Evolutionary conservation across 2,888 invertebrate species (phyloP).

Genomic region (Callosobruchus maculatus): DNA sequence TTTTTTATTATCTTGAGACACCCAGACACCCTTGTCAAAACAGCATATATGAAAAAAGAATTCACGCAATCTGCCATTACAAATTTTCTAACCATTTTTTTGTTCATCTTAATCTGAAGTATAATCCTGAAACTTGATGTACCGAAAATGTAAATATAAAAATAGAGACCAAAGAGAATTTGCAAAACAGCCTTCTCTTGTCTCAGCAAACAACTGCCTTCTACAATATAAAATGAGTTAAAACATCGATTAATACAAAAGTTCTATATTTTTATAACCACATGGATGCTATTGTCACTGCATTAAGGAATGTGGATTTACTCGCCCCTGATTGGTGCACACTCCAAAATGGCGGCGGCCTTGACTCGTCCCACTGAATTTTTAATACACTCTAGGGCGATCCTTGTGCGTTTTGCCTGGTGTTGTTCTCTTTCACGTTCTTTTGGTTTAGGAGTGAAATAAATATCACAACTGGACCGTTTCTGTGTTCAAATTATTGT

Average conservation of each 20-base stretch:
- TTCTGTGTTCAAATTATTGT: too few relatives aligned
- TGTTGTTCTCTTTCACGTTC: not conserved
- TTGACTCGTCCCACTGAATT: constrained; percentile 39
- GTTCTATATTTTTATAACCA: constrained; percentile 30
- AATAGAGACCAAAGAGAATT: too few relatives aligned
- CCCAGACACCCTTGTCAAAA: too few relatives aligned
- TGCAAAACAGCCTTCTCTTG: not conserved
- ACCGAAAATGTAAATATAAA: too few relatives aligned
- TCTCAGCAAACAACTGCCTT: not conserved
- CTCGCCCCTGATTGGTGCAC: constrained; percentile 46
- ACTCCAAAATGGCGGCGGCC: constrained; percentile 44
- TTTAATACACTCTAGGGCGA: constrained; percentile 8
- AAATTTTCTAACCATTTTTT: too few relatives aligned
- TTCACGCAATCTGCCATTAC: too few relatives aligned
- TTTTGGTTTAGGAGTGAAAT: too few relatives aligned
- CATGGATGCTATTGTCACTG: constrained; percentile 43
- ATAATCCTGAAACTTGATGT: too few relatives aligned
- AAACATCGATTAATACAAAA: constrained; percentile 3
- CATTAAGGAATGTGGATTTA: constrained; percentile 43
- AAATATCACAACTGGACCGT: too few relatives aligned
- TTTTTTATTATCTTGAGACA: too few relatives aligned
- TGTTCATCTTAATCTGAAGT: too few relatives aligned
- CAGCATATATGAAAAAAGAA: too few relatives aligned
- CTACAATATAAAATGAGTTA: not conserved
- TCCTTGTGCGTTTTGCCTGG: not conserved